Conservation (phyloP, 2,113 vertebrate species). For the Nothobranchius furzeri region DNA sequence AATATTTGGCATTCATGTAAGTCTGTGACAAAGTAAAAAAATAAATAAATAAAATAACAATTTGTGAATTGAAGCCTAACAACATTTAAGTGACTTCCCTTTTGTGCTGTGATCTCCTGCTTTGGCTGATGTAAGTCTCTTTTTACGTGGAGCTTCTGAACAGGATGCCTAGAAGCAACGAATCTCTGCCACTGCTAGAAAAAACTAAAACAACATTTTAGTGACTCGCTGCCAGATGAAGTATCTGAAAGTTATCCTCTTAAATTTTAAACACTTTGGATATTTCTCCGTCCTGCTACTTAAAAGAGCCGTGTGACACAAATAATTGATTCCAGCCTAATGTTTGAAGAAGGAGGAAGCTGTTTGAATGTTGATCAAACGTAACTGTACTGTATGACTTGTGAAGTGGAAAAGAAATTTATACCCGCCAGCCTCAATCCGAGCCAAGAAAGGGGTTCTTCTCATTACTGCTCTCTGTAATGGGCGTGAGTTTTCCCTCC, state of each 20-base stretch:
- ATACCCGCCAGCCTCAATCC: slow-evolving; percentile 51
- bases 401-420: slow-evolving; percentile 54
- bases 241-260: slow-evolving; percentile 48
- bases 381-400: slow-evolving; percentile 44
- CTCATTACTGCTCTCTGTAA: slow-evolving; percentile 69
- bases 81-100: slow-evolving; percentile 37
- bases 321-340: slow-evolving; percentile 60
- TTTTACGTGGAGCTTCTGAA: slow-evolving; percentile 41
- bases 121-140: slow-evolving; percentile 42
- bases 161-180: slow-evolving; percentile 36
- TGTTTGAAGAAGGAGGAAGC: slow-evolving; percentile 51
- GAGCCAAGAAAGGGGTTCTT: slow-evolving; percentile 54
- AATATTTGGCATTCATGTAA: slow-evolving; percentile 17
- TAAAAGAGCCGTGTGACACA: slow-evolving; percentile 52
- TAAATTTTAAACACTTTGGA: slow-evolving; percentile 50
- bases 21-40: slow-evolving; percentile 12
- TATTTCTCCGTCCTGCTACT: slow-evolving; percentile 28
- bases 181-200: slow-evolving; percentile 36
- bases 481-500: slow-evolving; percentile 47
- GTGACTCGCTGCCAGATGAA: slow-evolving; percentile 39
- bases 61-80: slow-evolving; percentile 37
- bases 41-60: slow-evolving; percentile 35
- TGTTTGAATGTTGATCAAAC: slow-evolving; percentile 75
- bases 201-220: slow-evolving; percentile 50
- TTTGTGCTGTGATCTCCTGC: slow-evolving; percentile 21